Evolutionary conservation across 2,113 vertebrate species (phyloP).

Genomic region (Phainopepla nitens): DNA sequence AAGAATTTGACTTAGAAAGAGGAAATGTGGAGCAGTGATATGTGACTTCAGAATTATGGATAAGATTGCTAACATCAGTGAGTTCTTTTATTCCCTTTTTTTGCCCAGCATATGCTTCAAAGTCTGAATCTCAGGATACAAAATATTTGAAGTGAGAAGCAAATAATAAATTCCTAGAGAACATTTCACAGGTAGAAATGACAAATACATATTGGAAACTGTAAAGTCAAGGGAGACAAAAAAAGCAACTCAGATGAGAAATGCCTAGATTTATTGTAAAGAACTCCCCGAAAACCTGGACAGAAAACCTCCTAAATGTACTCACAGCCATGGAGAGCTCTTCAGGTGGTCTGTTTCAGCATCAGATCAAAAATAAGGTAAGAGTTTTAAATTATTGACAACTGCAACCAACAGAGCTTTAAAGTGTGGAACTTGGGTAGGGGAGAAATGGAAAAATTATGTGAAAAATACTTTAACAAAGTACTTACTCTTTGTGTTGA

Average conservation of each 20-base stretch:
- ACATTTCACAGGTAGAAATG: not conserved
- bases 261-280: not conserved
- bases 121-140: not conserved
- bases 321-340: not conserved
- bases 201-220: not conserved
- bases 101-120: not conserved
- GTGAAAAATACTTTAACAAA: not conserved
- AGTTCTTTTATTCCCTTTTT: not conserved
- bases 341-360: slow-evolving; percentile 29
- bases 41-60: not conserved
- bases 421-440: not conserved
- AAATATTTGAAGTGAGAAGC: not conserved
- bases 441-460: not conserved
- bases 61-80: not conserved
- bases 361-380: slow-evolving; percentile 18
- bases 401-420: not conserved
- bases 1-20: not conserved
- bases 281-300: not conserved
- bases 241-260: not conserved
- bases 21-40: not conserved
- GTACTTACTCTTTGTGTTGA: not conserved
- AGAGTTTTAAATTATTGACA: slow-evolving; percentile 12
- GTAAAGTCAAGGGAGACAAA: not conserved
- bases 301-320: not conserved
- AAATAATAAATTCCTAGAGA: not conserved